Percentiles rank a stretch among this genome's conserved stretches.
Conservation (phyloP, 1,140 invertebrate genomes). For the Bathynomus jamesi region DNA sequence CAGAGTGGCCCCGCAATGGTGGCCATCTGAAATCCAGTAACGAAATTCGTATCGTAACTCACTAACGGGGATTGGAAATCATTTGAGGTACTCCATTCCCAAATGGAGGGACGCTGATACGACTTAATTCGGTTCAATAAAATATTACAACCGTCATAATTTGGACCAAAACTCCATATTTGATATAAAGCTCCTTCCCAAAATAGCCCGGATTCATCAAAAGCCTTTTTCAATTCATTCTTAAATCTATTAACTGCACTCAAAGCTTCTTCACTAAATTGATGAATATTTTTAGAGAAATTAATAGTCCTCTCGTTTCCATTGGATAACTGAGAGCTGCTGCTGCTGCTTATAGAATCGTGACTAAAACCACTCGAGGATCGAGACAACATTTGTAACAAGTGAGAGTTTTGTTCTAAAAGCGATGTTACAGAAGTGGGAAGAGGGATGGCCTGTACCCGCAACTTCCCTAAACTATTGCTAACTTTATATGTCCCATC, state of each 20-base stretch:
- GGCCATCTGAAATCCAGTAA: constrained; percentile 92
- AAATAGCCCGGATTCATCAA: constrained; percentile 46
- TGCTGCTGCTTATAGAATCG: no score
- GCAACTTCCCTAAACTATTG: constrained; percentile 59
- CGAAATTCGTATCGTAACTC: constrained; percentile 64
- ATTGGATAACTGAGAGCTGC: no score
- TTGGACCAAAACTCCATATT: constrained; percentile 87
- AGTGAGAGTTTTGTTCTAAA: background rate
- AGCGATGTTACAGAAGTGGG: constrained; percentile 63
- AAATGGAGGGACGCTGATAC: constrained; percentile 23
- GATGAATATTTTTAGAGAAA: constrained; percentile 9
- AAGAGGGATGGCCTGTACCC: constrained; percentile 69
- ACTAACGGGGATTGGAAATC: constrained; percentile 25
- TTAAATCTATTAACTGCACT: constrained; percentile 56
- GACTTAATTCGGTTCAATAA: constrained; percentile 56
- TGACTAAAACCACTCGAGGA: no score
- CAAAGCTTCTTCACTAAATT: constrained; percentile 45
- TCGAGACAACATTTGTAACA: background rate
- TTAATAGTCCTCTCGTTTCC: no score
- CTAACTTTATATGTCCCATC: background rate
- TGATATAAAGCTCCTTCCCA: constrained; percentile 50
- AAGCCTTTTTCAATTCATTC: constrained; percentile 54
- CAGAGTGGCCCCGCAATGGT: constrained; percentile 81
- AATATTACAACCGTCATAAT: constrained; percentile 79
- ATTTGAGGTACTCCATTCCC: constrained; percentile 19